These are phyloP conservation scores for Drosophila birchii DNA, from an alignment of 2,888 invertebrate genomes.

Conservation along the genomic window DNA sequence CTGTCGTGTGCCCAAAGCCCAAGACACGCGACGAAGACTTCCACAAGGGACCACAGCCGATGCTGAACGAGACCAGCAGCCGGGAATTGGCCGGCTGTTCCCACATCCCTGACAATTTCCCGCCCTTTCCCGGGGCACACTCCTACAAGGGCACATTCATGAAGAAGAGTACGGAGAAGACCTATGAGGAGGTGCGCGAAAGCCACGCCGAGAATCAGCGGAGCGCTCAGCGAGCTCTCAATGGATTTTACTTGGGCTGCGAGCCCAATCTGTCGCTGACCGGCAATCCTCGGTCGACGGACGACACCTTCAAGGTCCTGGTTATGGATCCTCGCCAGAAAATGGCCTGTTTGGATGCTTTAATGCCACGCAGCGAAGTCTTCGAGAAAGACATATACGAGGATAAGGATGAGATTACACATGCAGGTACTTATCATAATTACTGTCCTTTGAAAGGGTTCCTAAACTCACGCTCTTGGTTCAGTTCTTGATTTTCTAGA, in stretches of 20 bases:
- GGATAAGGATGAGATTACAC: not conserved
- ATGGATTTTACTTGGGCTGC: constrained; percentile 27
- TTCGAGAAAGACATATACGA: constrained; percentile 37
- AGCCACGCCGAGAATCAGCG: constrained; percentile 5
- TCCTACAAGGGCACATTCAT: constrained; percentile 42
- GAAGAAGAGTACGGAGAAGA: not conserved
- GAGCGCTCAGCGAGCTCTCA: constrained; percentile 22
- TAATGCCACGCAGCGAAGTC: constrained; percentile 46
- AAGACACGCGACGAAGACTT: constrained; percentile 21
- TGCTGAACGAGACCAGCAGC: not conserved
- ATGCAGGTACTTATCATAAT: constrained; percentile 3
- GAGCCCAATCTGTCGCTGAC: constrained; percentile 18
- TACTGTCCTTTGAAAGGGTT: not conserved
- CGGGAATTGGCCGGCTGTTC: constrained; percentile 4
- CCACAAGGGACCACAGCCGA: not conserved
- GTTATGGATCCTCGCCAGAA: not conserved
- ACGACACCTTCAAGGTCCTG: constrained; percentile 7
- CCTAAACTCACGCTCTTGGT: not conserved
- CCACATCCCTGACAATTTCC: constrained; percentile 53
- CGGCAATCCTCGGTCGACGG: not conserved
- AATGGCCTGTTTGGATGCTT: constrained; percentile 37
- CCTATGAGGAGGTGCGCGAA: constrained; percentile 20
- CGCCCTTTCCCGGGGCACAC: constrained; percentile 49
- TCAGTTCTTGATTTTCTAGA: not conserved
- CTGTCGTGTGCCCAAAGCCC: not conserved